Conservation (phyloP, 2,113 vertebrate genomes). For the Progne subis region DNA sequence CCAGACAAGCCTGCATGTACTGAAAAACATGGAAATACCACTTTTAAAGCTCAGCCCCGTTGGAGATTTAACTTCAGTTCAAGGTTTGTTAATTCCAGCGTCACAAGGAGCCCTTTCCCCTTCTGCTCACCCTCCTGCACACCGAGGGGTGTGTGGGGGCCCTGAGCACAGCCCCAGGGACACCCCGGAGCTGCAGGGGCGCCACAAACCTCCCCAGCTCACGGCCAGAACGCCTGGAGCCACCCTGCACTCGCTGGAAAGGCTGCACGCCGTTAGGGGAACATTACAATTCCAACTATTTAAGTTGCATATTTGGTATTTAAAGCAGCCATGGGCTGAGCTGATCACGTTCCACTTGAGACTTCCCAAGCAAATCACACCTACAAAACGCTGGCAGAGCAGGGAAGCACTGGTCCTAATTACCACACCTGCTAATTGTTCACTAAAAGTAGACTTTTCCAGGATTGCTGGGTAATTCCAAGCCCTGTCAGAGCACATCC, state of each 20-base stretch:
- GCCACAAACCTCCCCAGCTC: background rate
- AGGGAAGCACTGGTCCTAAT: background rate
- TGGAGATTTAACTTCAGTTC: background rate
- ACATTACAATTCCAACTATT: accelerated
- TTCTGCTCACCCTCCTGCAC: accelerated
- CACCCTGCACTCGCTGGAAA: accelerated
- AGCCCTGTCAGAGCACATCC: background rate
- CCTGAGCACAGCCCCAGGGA: accelerated
- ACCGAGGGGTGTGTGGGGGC: accelerated
- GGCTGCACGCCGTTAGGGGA: accelerated
- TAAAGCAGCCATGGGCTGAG: background rate
- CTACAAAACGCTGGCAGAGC: background rate
- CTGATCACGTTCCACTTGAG: background rate
- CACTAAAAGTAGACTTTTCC: background rate
- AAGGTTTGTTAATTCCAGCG: background rate
- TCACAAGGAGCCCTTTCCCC: accelerated
- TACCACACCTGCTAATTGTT: background rate
- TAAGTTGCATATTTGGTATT: accelerated
- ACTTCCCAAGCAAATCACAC: background rate
- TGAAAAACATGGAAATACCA: accelerated
- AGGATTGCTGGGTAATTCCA: background rate
- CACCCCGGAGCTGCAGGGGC: accelerated
- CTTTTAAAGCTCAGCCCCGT: background rate
- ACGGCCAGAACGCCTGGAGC: accelerated
- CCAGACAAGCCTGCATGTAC: background rate